Conservation (phyloP, 2,888 invertebrate genomes). For the Amiota mariae region DNA sequence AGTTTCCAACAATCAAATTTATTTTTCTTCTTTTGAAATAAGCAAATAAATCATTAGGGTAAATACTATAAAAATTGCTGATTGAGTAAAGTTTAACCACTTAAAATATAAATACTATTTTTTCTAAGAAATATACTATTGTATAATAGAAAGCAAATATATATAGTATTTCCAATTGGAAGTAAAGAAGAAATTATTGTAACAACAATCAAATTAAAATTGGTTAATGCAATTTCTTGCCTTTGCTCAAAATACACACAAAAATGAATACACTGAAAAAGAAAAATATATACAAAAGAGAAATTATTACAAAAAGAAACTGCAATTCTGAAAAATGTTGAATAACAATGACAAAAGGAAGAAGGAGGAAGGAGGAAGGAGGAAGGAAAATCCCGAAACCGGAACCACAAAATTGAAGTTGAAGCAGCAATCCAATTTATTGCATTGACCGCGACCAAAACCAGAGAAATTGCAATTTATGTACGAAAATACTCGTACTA, state of each 20-base stretch:
- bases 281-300: background rate
- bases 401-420: slow-evolving; percentile 3
- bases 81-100: background rate
- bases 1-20: too few relatives aligned
- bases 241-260: background rate
- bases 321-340: background rate
- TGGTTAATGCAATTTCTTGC: slow-evolving; percentile 20
- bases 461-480: slow-evolving; percentile 24
- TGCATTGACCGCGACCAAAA: slow-evolving; percentile 55
- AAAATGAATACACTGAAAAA: background rate
- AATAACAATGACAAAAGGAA: background rate
- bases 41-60: too few relatives aligned
- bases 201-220: slow-evolving; percentile 20
- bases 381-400: background rate
- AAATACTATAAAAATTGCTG: background rate
- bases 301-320: background rate
- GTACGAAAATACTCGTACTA: background rate
- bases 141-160: too few relatives aligned
- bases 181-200: background rate
- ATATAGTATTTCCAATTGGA: too few relatives aligned
- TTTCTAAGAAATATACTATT: too few relatives aligned
- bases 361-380: too few relatives aligned
- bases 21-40: too few relatives aligned
- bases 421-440: slow-evolving; percentile 58
- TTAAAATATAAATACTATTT: background rate